Evolutionary conservation across 2,888 invertebrate genomes (phyloP).

Genomic region (Azorinus chamasolen): DNA sequence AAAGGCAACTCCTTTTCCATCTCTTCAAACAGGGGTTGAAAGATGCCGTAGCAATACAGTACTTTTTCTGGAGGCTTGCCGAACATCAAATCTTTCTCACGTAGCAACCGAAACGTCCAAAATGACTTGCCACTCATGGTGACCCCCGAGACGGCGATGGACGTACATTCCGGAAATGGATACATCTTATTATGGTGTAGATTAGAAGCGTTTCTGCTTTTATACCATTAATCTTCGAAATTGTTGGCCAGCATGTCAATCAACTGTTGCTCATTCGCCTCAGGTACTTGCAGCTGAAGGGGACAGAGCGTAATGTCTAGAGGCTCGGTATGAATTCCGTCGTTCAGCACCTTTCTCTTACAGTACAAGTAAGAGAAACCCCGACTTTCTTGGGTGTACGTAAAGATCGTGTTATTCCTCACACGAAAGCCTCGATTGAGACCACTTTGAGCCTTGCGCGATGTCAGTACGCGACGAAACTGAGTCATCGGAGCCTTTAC

Average conservation of each 20-base stretch:
- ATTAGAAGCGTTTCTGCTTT: no score
- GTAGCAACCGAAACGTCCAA: constrained; percentile 10
- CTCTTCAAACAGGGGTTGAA: constrained; percentile 35
- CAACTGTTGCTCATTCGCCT: constrained; percentile 24
- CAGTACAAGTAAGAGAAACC: constrained; percentile 52
- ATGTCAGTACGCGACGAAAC: constrained; percentile 35
- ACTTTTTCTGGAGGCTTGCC: constrained; percentile 20
- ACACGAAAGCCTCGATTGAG: constrained; percentile 32
- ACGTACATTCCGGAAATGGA: constrained; percentile 40
- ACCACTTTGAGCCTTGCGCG: constrained; percentile 20
- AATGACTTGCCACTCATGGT: constrained; percentile 17
- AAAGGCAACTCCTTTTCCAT: constrained; percentile 28
- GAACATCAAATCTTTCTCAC: constrained; percentile 23
- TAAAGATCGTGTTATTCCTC: constrained; percentile 25
- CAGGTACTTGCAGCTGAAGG: constrained; percentile 1
- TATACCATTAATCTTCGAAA: constrained; percentile 5
- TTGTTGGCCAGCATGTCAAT: constrained; percentile 18
- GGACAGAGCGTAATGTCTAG: constrained; percentile 43
- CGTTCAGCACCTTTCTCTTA: constrained; percentile 38
- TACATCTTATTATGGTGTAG: constrained; percentile 11
- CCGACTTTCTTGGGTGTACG: constrained; percentile 27
- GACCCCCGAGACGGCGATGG: constrained; percentile 24
- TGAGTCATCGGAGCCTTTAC: constrained; percentile 30
- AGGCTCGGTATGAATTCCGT: constrained; percentile 45
- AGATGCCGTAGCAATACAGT: constrained; percentile 37